phyloP scores from a whole-genome alignment of 2,888 invertebrate genomes.

The Uropetala carovei region DNA sequence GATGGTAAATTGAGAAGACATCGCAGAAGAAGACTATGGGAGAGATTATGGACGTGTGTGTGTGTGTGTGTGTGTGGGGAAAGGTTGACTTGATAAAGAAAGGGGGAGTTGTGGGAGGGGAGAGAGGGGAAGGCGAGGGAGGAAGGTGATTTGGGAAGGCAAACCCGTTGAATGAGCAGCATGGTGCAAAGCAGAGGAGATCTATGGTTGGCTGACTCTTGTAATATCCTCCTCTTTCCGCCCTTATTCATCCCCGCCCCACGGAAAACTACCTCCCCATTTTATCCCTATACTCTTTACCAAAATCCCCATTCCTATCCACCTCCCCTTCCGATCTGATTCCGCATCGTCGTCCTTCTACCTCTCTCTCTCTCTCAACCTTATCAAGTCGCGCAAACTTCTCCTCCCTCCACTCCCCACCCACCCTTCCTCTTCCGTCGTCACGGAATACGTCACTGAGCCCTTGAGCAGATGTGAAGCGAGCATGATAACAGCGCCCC shows the following conservation, averaged over 20 bases:
- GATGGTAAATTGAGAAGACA: background rate
- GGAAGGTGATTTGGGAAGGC: background rate
- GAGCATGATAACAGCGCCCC: background rate
- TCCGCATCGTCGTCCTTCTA: background rate
- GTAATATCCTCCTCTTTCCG: background rate
- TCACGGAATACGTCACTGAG: slow-evolving; percentile 10
- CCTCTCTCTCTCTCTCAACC: background rate
- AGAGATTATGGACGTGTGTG: background rate
- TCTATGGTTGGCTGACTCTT: too few relatives aligned
- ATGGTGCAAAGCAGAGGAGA: background rate
- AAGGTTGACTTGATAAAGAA: background rate
- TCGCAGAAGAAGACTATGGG: background rate
- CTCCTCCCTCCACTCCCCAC: background rate
- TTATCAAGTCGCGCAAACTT: slow-evolving; percentile 17
- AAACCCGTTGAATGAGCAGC: background rate
- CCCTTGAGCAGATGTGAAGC: background rate
- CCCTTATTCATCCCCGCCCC: background rate
- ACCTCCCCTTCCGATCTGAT: background rate
- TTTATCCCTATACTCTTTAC: background rate
- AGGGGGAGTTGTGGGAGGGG: background rate
- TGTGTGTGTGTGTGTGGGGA: background rate
- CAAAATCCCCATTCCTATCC: too few relatives aligned
- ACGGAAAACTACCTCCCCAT: background rate
- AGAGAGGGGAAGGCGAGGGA: background rate
- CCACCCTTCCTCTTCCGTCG: background rate